phyloP scores from a whole-genome alignment of 2,888 invertebrate genomes.

The Xestia ashworthii region DNA sequence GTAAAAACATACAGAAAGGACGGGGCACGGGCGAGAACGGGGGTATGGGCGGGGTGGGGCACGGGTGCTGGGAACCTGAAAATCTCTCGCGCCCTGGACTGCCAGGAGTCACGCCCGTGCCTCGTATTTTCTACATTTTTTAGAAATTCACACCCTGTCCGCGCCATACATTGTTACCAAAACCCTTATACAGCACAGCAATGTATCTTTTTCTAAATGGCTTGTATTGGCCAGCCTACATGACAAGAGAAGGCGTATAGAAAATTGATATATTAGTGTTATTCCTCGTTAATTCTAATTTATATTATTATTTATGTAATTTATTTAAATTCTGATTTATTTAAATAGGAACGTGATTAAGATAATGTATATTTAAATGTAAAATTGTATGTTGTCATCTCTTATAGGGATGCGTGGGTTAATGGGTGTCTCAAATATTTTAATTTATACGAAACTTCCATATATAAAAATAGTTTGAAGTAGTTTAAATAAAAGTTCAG shows the following conservation, averaged over 20 bases:
- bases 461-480: slow-evolving; percentile 3
- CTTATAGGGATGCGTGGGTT: slow-evolving; percentile 29
- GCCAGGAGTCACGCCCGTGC: no score
- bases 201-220: slow-evolving; percentile 10
- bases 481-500: slow-evolving; percentile 19
- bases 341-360: slow-evolving; percentile 45
- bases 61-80: no score
- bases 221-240: slow-evolving; percentile 1
- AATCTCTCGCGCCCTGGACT: no score
- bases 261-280: slow-evolving; percentile 47
- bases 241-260: slow-evolving; percentile 34
- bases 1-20: no score
- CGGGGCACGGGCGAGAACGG: no score
- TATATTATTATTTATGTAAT: slow-evolving; percentile 38
- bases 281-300: slow-evolving; percentile 34
- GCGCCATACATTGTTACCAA: no score
- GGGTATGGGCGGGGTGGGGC: no score
- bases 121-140: no score
- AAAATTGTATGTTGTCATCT: slow-evolving; percentile 16
- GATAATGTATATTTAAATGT: slow-evolving; percentile 41
- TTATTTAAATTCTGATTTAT: slow-evolving; percentile 55
- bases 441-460: slow-evolving; percentile 31
- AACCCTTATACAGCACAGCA: not conserved
- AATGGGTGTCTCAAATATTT: slow-evolving; percentile 24
- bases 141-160: no score